Evolutionary conservation across 2,797 vertebrate genomes (phyloP).

Genomic region (Pseudomugil tenellus): DNA sequence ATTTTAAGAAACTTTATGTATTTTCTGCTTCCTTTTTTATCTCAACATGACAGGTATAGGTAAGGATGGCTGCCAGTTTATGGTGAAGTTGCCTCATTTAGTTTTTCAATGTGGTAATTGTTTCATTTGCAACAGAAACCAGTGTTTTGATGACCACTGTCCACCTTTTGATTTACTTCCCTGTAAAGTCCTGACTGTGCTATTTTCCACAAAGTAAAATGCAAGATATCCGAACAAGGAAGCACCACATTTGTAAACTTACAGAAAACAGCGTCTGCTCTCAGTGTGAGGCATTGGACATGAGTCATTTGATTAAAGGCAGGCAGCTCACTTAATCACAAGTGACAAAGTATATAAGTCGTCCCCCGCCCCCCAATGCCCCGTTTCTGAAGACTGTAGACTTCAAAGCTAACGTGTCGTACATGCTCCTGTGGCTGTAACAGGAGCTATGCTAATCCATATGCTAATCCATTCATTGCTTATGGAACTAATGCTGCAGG

Average conservation of each 20-base stretch:
- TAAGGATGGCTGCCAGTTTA: conserved; percentile 67
- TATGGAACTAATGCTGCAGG: conserved; percentile 13
- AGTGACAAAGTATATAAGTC: conserved; percentile 17
- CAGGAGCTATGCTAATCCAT: conserved; percentile 5
- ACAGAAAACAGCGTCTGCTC: conserved; percentile 29
- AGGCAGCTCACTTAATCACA: conserved; percentile 3
- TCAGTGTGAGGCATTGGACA: not conserved
- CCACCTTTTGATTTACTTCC: conserved; percentile 19
- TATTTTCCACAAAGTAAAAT: not conserved
- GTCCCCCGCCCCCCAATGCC: not conserved
- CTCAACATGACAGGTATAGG: conserved; percentile 77
- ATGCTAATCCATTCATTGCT: conserved; percentile 10
- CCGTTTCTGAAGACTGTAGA: not conserved
- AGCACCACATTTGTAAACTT: conserved; percentile 1
- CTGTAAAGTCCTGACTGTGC: no score
- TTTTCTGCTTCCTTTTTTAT: conserved; percentile 49
- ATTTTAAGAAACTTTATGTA: conserved; percentile 18
- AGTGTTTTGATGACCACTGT: conserved; percentile 68
- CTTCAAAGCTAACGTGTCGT: conserved; percentile 1
- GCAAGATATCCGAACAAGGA: conserved; percentile 1
- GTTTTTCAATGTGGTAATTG: conserved; percentile 43
- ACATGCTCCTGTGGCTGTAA: conserved; percentile 10
- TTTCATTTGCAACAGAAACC: conserved; percentile 45
- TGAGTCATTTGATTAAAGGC: not conserved
- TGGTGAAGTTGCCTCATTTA: conserved; percentile 40